Base-by-base conservation (phyloP, 2,888 invertebrate species). In the Apamea sordens region DNA sequence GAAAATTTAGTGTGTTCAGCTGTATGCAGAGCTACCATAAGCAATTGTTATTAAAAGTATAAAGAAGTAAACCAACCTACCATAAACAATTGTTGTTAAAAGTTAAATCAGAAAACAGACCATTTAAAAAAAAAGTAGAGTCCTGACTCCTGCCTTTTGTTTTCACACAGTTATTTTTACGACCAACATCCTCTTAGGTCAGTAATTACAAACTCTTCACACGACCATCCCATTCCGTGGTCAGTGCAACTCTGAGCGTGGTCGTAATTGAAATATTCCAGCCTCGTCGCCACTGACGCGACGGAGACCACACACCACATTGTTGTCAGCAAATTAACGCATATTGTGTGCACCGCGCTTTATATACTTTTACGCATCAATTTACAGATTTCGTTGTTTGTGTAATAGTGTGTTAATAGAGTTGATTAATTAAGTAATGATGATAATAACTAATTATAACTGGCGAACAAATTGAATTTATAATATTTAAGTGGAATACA, bases 261-360 rank as follows among this genome's bases (percentile, higher is more conserved):
- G 74, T 79, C 83, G 81, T 89, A 89, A 91, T 90, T 90, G 85
- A 91, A 88, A 91, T 89, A 91, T 90, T 90, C 87, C 84, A 80
- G 69, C 59, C 81, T 79, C 77, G 82, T 86, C 80, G 85, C 74
- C 88, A 89, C 83, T 89, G 89, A 91, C 87, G 91, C 91, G 88
- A 86, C 87, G 88, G 82, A 67, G 75, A 89, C 92, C 93, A 86
- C 92, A 92, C 89, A 91, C 93, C 94, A 90, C 92, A 90, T 87
- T 89, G 92, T 89, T 93, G 92, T 93, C 93, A 93, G 92, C 92
- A 90, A 93, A 94, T 94, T 93, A 93, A 92, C 90, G 89, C 80
- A 80, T 84, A 93, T 93, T 93, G 92, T 92, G 73, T 73, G 70
- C 61, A 67, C 72, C 70, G 69, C 65, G 79, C 70, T 84, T 84